Conservation (phyloP, 2,113 vertebrate genomes). For the Morphnarchus princeps region DNA sequence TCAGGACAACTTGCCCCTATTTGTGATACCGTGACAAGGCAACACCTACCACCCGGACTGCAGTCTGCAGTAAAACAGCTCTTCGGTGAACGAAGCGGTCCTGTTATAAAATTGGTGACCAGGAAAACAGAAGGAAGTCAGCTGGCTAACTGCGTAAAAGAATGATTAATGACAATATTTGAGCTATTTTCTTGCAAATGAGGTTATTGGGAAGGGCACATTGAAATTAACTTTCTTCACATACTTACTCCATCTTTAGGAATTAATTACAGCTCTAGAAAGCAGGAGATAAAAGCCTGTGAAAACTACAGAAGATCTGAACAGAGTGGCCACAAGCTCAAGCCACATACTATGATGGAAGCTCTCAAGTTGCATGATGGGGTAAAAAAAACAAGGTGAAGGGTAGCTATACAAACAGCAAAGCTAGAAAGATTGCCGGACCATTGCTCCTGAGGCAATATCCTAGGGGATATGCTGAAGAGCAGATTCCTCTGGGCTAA, state of each 20-base stretch:
- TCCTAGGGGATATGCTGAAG: background rate
- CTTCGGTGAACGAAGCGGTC: background rate
- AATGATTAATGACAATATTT: constrained; percentile 12
- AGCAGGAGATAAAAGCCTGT: background rate
- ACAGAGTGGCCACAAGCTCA: background rate
- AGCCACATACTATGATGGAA: background rate
- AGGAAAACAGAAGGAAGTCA: background rate
- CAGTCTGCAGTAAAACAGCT: background rate
- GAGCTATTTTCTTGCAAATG: constrained; percentile 34
- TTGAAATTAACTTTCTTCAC: constrained; percentile 26
- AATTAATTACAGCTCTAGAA: background rate
- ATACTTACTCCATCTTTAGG: background rate
- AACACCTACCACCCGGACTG: background rate
- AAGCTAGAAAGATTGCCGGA: background rate
- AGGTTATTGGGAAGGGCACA: constrained; percentile 51
- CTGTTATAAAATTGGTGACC: background rate
- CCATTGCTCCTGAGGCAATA: background rate
- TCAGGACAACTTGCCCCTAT: background rate
- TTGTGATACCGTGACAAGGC: background rate
- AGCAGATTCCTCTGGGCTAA: background rate
- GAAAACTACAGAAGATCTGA: background rate
- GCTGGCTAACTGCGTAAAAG: background rate
- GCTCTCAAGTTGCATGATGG: background rate
- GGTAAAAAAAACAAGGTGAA: background rate
- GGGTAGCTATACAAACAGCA: background rate